Conservation (phyloP, 2,888 invertebrate genomes). For the Lochmaea capreae region DNA sequence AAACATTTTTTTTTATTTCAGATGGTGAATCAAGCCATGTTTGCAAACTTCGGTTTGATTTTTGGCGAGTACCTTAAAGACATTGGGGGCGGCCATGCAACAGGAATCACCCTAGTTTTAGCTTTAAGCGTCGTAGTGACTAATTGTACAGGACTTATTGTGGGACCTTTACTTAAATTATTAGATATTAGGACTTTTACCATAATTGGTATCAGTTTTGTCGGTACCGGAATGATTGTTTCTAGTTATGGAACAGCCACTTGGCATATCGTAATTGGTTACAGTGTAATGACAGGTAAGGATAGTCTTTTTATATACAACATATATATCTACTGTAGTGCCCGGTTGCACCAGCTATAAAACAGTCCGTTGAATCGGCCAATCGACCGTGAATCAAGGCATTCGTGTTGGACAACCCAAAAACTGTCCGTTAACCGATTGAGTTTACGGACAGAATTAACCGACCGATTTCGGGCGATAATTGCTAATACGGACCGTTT, state of each 20-base stretch:
- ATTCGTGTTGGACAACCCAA: no score
- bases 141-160: constrained; percentile 76
- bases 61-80: constrained; percentile 74
- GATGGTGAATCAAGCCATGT: constrained; percentile 78
- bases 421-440: no score
- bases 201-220: constrained; percentile 68
- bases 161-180: constrained; percentile 74
- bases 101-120: constrained; percentile 76
- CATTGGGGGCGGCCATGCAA: constrained; percentile 72
- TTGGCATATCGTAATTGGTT: constrained; percentile 69
- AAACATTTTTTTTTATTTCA: constrained; percentile 42
- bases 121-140: constrained; percentile 75
- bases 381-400: no score
- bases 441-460: no score
- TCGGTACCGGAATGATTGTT: constrained; percentile 67
- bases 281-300: constrained; percentile 69
- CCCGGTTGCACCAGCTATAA: no score
- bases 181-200: constrained; percentile 70
- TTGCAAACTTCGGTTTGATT: constrained; percentile 77
- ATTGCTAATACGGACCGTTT: no score
- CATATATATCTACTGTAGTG: neutral
- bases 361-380: no score
- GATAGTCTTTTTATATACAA: constrained; percentile 19
- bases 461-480: no score
- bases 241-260: constrained; percentile 69